Conservation (phyloP, 2,113 vertebrate genomes). For the Rhabdornis inornatus region DNA sequence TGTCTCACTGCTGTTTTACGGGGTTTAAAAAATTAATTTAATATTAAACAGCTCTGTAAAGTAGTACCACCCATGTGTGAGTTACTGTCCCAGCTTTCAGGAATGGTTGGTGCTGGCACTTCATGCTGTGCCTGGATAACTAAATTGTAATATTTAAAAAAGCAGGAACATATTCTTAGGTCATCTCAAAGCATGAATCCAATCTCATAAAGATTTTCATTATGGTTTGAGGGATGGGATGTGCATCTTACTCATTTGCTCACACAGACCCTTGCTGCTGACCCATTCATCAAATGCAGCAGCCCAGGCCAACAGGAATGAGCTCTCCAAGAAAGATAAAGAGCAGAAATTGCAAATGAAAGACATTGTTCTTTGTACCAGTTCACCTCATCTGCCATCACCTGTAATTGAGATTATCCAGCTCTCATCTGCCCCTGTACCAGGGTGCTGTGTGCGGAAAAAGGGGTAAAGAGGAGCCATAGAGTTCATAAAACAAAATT, state of each 20-base stretch:
- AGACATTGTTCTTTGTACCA: background rate
- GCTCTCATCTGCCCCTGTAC: background rate
- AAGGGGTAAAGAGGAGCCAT: background rate
- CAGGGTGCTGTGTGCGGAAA: background rate
- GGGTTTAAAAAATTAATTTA: background rate
- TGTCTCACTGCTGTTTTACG: background rate
- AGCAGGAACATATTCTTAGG: background rate
- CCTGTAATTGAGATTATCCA: background rate
- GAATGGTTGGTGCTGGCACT: background rate
- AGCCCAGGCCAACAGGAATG: background rate
- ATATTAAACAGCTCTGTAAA: background rate
- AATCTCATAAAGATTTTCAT: conserved; percentile 4
- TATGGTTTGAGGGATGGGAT: conserved; percentile 2
- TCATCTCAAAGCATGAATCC: background rate
- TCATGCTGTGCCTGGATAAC: background rate
- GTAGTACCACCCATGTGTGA: background rate
- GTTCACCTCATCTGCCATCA: conserved; percentile 15
- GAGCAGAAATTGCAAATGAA: conserved; percentile 4
- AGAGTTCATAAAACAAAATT: background rate
- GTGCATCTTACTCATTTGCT: conserved; percentile 14
- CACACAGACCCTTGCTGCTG: background rate
- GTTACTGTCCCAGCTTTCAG: background rate
- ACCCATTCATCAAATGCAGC: conserved; percentile 3
- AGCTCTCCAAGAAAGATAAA: conserved; percentile 25
- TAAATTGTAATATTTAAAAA: conserved; percentile 1